Percentiles rank a stretch among this genome's conserved stretches.
phyloP scores from a whole-genome alignment of 2,888 invertebrate species.

The Amblyteles armatorius region DNA sequence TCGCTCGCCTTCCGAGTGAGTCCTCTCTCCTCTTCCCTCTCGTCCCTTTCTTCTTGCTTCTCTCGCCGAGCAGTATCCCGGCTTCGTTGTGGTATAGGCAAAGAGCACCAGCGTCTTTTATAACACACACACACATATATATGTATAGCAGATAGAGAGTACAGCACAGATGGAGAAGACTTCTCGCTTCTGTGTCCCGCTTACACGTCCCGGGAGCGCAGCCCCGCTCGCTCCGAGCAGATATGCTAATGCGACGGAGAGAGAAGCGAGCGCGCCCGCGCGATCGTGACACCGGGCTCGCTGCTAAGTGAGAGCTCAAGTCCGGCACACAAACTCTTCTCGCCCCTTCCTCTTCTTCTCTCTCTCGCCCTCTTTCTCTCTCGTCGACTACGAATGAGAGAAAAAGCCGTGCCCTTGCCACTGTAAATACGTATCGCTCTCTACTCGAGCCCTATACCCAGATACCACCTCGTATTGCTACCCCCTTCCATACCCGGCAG shows the following conservation, averaged over 20 bases:
- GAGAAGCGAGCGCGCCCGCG: conserved; percentile 69
- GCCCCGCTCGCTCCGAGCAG: conserved; percentile 78
- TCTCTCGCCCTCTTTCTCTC: conserved; percentile 28
- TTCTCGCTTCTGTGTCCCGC: conserved; percentile 62
- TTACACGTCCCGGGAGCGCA: conserved; percentile 61
- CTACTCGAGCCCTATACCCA: conserved; percentile 38
- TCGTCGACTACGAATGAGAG: conserved; percentile 29
- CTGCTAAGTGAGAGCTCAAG: conserved; percentile 84
- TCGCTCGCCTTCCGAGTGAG: conserved; percentile 47
- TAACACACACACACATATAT: neutral
- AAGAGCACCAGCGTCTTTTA: neutral
- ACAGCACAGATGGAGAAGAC: conserved; percentile 17
- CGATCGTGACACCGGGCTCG: conserved; percentile 83
- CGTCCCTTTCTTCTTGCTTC: conserved; percentile 18
- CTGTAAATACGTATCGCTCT: conserved; percentile 51
- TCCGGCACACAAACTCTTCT: conserved; percentile 73
- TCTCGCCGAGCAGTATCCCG: neutral
- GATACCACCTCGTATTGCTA: conserved; percentile 57
- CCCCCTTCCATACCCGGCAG: conserved; percentile 26
- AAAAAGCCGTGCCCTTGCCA: conserved; percentile 48
- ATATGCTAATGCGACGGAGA: conserved; percentile 82
- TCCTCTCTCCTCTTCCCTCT: conserved; percentile 21
- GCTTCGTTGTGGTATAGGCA: neutral
- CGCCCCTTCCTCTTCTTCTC: conserved; percentile 35
- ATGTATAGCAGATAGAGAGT: conserved; percentile 38